Base-by-base conservation (phyloP, 2,797 vertebrate species). In the Rhinatrema bivittatum region DNA sequence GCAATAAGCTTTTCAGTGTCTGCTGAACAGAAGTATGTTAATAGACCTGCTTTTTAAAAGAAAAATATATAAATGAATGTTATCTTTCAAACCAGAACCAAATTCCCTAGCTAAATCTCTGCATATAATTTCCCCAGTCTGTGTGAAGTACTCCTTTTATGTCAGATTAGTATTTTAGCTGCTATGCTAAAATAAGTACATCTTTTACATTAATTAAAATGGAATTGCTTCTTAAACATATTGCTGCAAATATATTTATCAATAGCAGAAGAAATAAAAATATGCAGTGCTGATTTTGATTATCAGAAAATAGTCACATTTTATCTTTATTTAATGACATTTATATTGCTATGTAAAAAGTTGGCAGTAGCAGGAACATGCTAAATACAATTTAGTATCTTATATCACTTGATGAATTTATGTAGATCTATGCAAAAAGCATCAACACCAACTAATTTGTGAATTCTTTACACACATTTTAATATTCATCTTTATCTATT, bases 61-160 rank as follows among this genome's bases (percentile, higher is more conserved):
- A n/a, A n/a, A 16, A 32, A 50, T 54, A 21, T 36, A 65, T 55
- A 74, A 73, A 73, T 60, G 56, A 68, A 57, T 1, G 30, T 75
- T 79, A 75, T 77, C 65, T 77, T 76, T 68, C 56, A 74, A 75
- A 62, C 62, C 73, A 82, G 70, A 76, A 73, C 55, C 39, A 55
- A 70, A 76, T 75, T 75, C 51, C 50, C 50, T 26, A 50, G 50
- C 39, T 72, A 58, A 74, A 65, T 60, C 56, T 65, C 47, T 40
- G 58, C 56, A 60, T 59, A 65, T 55, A 64, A 70, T 74, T 76
- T 68, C 47, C 45, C 43, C 50, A 70, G 59, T 36, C 26, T 42
- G 20, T 41, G 20, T 51, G 49, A 68, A 68, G 47, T 36, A 53
- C 10, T 62, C 17, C 41, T 65, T n/a, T 65, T 65, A 58, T 52